Conservation (phyloP, 2,888 invertebrate species). For the Neoaliturus tenellus region DNA sequence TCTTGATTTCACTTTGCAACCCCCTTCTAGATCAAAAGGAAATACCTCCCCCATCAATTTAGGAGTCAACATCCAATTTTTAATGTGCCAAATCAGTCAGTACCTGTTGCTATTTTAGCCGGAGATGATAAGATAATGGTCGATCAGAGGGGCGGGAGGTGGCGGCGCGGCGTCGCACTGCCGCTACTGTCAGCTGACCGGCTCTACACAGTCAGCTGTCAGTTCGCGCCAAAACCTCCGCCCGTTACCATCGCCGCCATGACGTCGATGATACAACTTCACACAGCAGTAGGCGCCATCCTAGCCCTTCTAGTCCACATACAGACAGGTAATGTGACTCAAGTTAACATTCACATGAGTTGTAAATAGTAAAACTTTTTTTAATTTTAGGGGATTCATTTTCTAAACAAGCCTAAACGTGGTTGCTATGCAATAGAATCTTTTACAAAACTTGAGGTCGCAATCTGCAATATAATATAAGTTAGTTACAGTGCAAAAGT, state of each 20-base stretch:
- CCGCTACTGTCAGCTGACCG: too few relatives aligned
- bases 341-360: too few relatives aligned
- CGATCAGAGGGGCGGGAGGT: background rate
- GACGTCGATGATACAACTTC: background rate
- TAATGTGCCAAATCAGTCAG: background rate
- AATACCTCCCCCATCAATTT: too few relatives aligned
- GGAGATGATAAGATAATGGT: background rate
- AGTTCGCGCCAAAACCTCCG: slow-evolving; percentile 27
- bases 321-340: slow-evolving; percentile 25
- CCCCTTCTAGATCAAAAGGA: too few relatives aligned
- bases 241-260: slow-evolving; percentile 1
- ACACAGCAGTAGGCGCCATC: background rate
- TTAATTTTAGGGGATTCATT: too few relatives aligned
- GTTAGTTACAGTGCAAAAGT: too few relatives aligned
- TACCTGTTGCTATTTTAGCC: background rate
- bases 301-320: background rate
- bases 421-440: too few relatives aligned
- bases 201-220: background rate
- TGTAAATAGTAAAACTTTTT: too few relatives aligned
- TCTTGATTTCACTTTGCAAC: too few relatives aligned
- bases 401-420: too few relatives aligned
- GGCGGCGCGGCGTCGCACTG: background rate
- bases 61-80: background rate
- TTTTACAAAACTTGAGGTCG: too few relatives aligned
- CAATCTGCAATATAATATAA: too few relatives aligned